Evolutionary conservation across 1,140 invertebrate genomes (phyloP).

Genomic region (Neotoxoptera formosana): DNA sequence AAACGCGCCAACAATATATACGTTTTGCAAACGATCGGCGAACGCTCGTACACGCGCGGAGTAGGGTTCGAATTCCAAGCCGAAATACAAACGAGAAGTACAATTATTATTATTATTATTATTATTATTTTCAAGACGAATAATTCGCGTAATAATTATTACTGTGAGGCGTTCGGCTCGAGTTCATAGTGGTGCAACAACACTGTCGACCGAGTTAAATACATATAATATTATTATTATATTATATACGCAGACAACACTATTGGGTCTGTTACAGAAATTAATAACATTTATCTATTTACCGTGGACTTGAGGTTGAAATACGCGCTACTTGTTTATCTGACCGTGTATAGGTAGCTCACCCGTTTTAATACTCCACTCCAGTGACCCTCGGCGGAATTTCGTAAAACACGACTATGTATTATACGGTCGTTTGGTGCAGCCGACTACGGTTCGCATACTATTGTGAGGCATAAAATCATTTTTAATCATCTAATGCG

Average conservation of each 20-base stretch:
- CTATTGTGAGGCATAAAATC: background rate
- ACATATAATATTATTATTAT: background rate
- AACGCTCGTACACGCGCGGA: no score
- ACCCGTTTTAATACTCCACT: background rate
- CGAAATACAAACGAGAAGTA: background rate
- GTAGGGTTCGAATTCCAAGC: no score
- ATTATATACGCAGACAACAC: background rate
- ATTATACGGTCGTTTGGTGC: no score
- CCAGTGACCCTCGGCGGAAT: background rate
- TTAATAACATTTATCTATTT: background rate
- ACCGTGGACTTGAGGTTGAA: background rate
- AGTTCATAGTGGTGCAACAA: background rate
- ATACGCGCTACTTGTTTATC: background rate
- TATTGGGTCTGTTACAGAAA: background rate
- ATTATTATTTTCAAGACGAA: background rate
- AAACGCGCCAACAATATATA: background rate
- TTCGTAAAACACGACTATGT: background rate
- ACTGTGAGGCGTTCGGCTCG: background rate
- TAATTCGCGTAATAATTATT: no score
- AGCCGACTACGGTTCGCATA: background rate
- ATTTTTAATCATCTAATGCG: background rate
- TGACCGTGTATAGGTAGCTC: background rate
- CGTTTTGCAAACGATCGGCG: no score
- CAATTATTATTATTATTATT: no score
- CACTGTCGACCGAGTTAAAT: background rate